Conservation (phyloP, 1,140 invertebrate genomes). For the Sarcophaga bullata region DNA sequence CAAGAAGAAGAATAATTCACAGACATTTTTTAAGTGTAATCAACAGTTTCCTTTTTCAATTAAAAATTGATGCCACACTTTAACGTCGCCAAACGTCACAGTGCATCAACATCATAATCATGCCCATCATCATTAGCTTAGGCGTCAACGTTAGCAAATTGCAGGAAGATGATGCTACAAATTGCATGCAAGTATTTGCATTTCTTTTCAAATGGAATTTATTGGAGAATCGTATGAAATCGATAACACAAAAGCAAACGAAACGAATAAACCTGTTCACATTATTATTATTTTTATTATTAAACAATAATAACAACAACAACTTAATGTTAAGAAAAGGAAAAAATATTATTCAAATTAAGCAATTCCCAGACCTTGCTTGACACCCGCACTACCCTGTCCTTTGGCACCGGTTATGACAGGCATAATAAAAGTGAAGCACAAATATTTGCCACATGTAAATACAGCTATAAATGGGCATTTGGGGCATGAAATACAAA, state of each 20-base stretch:
- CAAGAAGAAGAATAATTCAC: neutral
- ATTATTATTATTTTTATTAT: too few species aligned
- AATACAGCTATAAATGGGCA: neutral
- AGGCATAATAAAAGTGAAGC: neutral
- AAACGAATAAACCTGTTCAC: slow-evolving; percentile 14
- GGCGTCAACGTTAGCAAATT: too few species aligned
- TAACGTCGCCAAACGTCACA: neutral
- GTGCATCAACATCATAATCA: neutral
- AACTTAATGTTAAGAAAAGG: too few species aligned
- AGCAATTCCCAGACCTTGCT: neutral
- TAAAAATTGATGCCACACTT: slow-evolving; percentile 17
- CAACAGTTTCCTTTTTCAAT: slow-evolving; percentile 19
- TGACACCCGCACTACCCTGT: neutral
- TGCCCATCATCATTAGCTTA: neutral
- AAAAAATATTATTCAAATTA: neutral
- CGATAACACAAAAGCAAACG: neutral
- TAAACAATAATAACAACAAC: too few species aligned
- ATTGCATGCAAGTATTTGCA: neutral
- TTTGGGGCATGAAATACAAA: too few species aligned
- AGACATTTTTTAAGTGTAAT: neutral
- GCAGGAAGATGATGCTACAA: neutral
- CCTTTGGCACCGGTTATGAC: neutral
- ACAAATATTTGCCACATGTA: neutral
- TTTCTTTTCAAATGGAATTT: neutral
- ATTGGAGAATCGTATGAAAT: too few species aligned